Evolutionary conservation across 2,113 vertebrate genomes (phyloP).

Genomic region (Columbina picui): DNA sequence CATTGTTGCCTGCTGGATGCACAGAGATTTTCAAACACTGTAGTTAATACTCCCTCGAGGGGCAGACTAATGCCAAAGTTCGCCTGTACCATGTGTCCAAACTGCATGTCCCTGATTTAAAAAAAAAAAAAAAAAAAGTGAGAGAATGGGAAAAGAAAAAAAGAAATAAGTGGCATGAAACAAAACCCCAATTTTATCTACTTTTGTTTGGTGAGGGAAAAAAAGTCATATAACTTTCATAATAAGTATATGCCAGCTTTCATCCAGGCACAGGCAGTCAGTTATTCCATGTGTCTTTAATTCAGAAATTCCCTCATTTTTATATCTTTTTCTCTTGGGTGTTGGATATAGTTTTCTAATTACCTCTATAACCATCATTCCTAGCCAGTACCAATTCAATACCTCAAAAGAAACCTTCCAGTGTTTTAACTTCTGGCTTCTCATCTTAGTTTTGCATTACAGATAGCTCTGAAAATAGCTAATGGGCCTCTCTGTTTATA

Average conservation of each 20-base stretch:
- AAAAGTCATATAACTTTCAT: background rate
- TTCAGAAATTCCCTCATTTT: background rate
- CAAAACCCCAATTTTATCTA: background rate
- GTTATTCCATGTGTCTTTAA: background rate
- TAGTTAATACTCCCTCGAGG: background rate
- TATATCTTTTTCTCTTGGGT: background rate
- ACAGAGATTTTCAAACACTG: background rate
- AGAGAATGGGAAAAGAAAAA: background rate
- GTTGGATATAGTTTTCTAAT: background rate
- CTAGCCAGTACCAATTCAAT: background rate
- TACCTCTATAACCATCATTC: background rate
- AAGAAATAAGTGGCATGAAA: rapidly evolving
- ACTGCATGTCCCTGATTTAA: background rate
- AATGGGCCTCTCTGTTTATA: background rate
- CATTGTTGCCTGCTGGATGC: background rate
- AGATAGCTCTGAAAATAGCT: background rate
- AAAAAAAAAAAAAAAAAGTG: background rate
- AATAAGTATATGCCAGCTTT: background rate
- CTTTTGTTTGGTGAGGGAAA: background rate
- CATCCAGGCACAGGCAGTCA: background rate
- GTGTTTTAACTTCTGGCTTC: background rate
- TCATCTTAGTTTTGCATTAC: background rate
- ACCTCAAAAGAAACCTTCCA: rapidly evolving
- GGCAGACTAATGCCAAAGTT: background rate
- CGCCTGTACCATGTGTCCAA: background rate